Evolutionary conservation across 30 jellyfish, hydroid and myxozoan genomes (phyloP), one percentile per base, ranked within the genome.

Genomic region (Turritopsis dohrnii): DNA sequence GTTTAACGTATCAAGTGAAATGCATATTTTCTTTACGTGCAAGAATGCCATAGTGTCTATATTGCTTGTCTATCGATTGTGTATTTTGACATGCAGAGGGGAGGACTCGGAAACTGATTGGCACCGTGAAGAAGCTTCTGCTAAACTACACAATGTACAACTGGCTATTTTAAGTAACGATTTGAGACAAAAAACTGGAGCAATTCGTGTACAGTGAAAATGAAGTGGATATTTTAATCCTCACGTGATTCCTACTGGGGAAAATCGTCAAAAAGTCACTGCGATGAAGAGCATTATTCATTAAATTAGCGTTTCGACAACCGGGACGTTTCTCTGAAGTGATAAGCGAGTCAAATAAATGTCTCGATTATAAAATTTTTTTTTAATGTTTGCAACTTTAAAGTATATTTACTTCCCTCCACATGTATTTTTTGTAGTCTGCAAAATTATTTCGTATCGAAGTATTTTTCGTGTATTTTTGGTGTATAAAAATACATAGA

Each of bases 1-100:
- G 79, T 90, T 76, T 54, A 75, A 72, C 81, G 88, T 90, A 75
- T 24, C 54, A 19, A 90, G 95, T 22, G 97, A 90, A 60, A 90
- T 90, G 95, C 95, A 85, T 69, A 90, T 90, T 54, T 88, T 90
- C 21, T 90, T 90, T 84, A 53, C 90, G 66, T 86, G 89, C 7
- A 90, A 90, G 87, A 90, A 90, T 82, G 97, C 95, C 80, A 90
- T 90, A 81, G 95, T 90, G 26, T 90, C 95, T 75, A 79, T 90
- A 18, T 84, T 90, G 29, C 92, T 90, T 1, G 86, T 90, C 52
- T 90, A 90, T 52, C 88, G 97, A 71, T 53, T 90, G 16, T 89
- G 90, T 72, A 89, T 89, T 28, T 52, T 89, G 83, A 89, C 96
- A 52, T 89, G 96, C 83, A 66, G 87, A 66, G 94, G 89, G n/a